Percentiles rank a stretch among this genome's conserved stretches.
Conservation (phyloP, 2,797 vertebrate species). For the Propithecus perrieri region DNA sequence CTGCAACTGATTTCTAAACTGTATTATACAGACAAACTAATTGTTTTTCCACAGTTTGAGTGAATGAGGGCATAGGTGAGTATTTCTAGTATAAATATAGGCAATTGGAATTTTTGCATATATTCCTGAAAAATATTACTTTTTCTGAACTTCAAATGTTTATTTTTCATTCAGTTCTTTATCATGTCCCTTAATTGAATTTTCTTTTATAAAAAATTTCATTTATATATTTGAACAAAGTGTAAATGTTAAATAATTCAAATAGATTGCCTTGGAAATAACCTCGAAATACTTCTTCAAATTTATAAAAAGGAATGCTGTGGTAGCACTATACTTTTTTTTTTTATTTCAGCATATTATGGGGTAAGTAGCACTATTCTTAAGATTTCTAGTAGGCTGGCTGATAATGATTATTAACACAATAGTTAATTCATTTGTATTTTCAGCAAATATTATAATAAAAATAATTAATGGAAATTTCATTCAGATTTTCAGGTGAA, state of each 20-base stretch:
- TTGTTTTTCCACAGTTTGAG: conserved; percentile 50
- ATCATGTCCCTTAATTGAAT: conserved; percentile 51
- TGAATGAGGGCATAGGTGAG: conserved; percentile 27
- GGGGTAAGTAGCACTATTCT: background rate
- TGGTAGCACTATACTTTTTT: background rate
- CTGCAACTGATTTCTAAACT: conserved; percentile 53
- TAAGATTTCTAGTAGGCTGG: background rate
- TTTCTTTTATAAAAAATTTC: conserved; percentile 56
- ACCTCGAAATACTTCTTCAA: conserved; percentile 25
- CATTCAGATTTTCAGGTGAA: conserved; percentile 36
- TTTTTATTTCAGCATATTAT: no score
- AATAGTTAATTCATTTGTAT: conserved; percentile 36
- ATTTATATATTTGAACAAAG: conserved; percentile 54
- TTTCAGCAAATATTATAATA: conserved; percentile 7
- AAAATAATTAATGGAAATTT: conserved; percentile 52
- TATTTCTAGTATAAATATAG: conserved; percentile 52
- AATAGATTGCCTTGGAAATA: conserved; percentile 51
- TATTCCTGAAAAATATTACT: conserved; percentile 32
- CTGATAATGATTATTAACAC: background rate
- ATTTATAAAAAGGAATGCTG: background rate
- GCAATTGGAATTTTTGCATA: conserved; percentile 38
- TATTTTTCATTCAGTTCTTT: conserved; percentile 55
- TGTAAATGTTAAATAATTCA: conserved; percentile 44
- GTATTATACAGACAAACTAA: conserved; percentile 42
- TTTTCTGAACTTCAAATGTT: conserved; percentile 54